Percentiles rank a stretch among this genome's conserved stretches.
phyloP scores from a whole-genome alignment of 2,797 vertebrate species.

The Protonibea diacanthus region DNA sequence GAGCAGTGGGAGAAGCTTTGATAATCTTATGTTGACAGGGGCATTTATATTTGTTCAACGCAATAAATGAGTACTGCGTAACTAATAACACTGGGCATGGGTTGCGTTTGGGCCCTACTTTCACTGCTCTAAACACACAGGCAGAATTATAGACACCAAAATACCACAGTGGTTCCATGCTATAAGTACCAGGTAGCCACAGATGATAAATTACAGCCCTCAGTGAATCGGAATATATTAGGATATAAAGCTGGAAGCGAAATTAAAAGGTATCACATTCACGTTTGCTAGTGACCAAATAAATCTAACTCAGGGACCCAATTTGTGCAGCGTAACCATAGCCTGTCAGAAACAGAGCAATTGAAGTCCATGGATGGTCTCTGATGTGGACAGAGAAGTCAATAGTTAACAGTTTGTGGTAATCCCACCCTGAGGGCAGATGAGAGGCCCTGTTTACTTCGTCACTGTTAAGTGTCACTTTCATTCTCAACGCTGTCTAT shows the following conservation, averaged over 20 bases:
- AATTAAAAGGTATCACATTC: conserved; percentile 72
- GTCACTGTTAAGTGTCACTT: conserved; percentile 51
- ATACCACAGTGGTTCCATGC: conserved; percentile 41
- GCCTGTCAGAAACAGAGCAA: conserved; percentile 56
- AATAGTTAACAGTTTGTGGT: conserved; percentile 68
- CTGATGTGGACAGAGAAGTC: conserved; percentile 69
- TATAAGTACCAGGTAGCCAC: conserved; percentile 54
- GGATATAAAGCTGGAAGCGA: conserved; percentile 49
- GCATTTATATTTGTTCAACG: conserved; percentile 58
- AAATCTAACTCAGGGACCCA: conserved; percentile 49
- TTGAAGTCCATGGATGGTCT: conserved; percentile 45
- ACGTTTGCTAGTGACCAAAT: conserved; percentile 46
- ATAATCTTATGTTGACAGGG: conserved; percentile 56
- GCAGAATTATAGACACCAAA: conserved; percentile 64
- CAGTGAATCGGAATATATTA: conserved; percentile 47
- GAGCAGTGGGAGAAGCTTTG: conserved; percentile 22
- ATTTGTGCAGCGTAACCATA: conserved; percentile 57
- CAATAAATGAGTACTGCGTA: conserved; percentile 37
- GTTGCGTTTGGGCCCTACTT: conserved; percentile 37
- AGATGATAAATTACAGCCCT: conserved; percentile 72
- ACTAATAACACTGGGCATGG: conserved; percentile 20
- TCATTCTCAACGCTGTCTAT: conserved; percentile 31
- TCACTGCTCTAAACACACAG: conserved; percentile 47
- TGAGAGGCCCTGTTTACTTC: conserved; percentile 46
- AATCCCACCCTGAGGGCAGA: conserved; percentile 55